Conservation (phyloP, 2,797 vertebrate species). For the Nothura maculosa region DNA sequence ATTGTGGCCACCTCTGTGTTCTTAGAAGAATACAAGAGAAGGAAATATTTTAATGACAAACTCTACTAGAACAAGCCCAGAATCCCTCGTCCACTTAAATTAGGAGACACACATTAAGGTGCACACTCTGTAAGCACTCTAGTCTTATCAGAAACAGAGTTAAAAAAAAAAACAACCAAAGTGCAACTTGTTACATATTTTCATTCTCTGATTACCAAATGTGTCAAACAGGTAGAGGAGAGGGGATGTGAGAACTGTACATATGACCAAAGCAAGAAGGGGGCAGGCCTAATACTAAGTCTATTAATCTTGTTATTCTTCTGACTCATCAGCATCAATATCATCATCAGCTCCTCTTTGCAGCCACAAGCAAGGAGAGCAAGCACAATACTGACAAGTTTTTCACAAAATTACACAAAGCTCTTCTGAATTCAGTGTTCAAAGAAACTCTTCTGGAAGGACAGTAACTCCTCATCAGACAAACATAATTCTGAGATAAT, state of each 20-base stretch:
- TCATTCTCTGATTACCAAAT: neutral
- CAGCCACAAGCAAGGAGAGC: too few species aligned
- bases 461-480: neutral
- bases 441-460: neutral
- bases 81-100: neutral
- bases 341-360: neutral
- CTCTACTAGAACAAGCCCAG: neutral
- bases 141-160: neutral
- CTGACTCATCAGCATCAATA: neutral
- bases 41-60: neutral
- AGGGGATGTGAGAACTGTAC: conserved; percentile 5
- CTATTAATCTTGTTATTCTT: neutral
- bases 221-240: neutral
- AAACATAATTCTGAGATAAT: neutral
- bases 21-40: neutral
- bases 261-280: neutral
- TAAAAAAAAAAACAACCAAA: neutral
- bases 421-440: neutral
- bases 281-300: conserved; percentile 7
- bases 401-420: neutral
- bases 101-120: neutral
- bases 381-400: neutral
- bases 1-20: neutral
- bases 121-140: neutral
- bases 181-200: neutral